Base-by-base conservation (phyloP, 2,113 vertebrate genomes). In the Cebus imitator region DNA sequence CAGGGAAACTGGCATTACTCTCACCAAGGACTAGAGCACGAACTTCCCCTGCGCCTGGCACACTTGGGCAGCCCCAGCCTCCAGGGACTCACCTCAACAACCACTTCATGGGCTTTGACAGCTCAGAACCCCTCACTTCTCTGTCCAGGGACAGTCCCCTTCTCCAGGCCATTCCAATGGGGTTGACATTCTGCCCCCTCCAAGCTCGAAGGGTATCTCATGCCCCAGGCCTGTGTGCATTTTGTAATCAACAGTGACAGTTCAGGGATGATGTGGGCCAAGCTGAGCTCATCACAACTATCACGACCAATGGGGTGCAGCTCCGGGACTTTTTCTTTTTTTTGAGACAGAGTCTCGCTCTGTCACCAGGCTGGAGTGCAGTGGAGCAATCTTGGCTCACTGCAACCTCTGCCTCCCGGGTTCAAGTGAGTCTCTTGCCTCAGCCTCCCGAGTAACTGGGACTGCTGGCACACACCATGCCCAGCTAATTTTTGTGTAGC, bases 201-300 rank as follows among this genome's bases (percentile, higher is more conserved):
- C n/a, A 35, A 57, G 68, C 8, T 17, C 5, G 16, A n/a, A 45
- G 73, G 45, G 25, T 18, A 8, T 21, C 73, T 16, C 2, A 8
- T 5, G 35, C 8, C 35, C 21, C 78, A 64, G 61, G 20, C 40
- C 52, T 32, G 5, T 2, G 50, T 32, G 27, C 21, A 61, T 14
- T n/a, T 66, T 2, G 32, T 11, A 2, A 13, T 43, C 4, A 7
- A n/a, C 0, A 57, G 83, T 6, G 57, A 35, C 45, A 0, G 9
- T 50, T 82, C 21, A 8, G 18, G 27, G 48, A 16, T 3, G 21
- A 35, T 1, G 0, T 14, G 1, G 45, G n/a, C 50, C 25, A 6
- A 32, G 48, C 25, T 1, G 58, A 75, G 76, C n/a, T 43, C 5
- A 40, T 25, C 25, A 3, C 8, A 17, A 81, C 35, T 93, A 70